phyloP scores from a whole-genome alignment of 2,888 invertebrate species.

The Mystacides longicornis region DNA sequence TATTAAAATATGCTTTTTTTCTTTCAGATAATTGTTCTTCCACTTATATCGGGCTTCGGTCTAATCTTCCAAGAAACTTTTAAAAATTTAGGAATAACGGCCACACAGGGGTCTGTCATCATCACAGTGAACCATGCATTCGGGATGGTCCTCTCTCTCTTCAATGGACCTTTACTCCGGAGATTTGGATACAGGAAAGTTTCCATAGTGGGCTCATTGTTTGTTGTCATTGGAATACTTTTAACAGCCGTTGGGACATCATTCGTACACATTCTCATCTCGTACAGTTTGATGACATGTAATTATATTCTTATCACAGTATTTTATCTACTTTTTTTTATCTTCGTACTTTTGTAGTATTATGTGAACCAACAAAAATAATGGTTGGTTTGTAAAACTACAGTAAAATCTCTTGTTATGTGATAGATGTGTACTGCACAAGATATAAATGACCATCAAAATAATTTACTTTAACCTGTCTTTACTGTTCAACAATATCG shows the following conservation, averaged over 20 bases:
- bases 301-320: too few species aligned
- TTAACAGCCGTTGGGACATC: slow-evolving; percentile 49
- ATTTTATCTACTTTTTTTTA: too few species aligned
- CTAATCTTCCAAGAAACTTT: slow-evolving; percentile 59
- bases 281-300: slow-evolving; percentile 64
- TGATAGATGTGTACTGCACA: too few species aligned
- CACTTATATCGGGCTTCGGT: slow-evolving; percentile 58
- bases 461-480: too few species aligned
- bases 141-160: slow-evolving; percentile 58
- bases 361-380: too few species aligned
- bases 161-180: slow-evolving; percentile 56
- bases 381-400: too few species aligned
- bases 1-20: slow-evolving; percentile 4
- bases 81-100: slow-evolving; percentile 46
- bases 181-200: slow-evolving; percentile 59
- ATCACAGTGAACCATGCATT: slow-evolving; percentile 60
- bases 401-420: too few species aligned
- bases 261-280: slow-evolving; percentile 53
- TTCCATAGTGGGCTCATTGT: slow-evolving; percentile 48
- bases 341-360: too few species aligned
- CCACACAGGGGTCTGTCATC: slow-evolving; percentile 55
- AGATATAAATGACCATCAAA: too few species aligned
- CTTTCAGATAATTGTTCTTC: slow-evolving; percentile 47
- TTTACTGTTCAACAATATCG: too few species aligned
- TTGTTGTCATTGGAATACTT: slow-evolving; percentile 51